These are phyloP conservation scores for Clarias platycephalus DNA, from an alignment of 2,797 vertebrate species.

Conservation along the genomic window DNA sequence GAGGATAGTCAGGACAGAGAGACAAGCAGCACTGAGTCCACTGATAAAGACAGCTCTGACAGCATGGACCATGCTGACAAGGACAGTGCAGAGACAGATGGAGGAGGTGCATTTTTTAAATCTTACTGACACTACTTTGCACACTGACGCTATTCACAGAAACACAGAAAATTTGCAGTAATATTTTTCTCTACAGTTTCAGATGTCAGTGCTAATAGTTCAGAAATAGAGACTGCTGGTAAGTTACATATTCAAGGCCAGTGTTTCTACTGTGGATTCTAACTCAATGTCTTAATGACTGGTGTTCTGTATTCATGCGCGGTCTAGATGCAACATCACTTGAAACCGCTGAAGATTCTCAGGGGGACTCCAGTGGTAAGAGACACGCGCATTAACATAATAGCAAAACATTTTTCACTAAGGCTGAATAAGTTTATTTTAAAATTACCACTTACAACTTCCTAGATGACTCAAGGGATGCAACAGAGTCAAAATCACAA, in stretches of 20 bases:
- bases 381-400: neutral
- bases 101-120: conserved; percentile 38
- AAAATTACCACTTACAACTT: neutral
- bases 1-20: conserved; percentile 43
- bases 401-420: neutral
- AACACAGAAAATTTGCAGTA: neutral
- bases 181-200: neutral
- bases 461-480: conserved; percentile 44
- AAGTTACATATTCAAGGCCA: neutral
- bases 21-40: conserved; percentile 37
- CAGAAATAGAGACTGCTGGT: conserved; percentile 31
- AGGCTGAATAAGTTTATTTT: neutral
- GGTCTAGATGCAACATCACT: conserved; percentile 23
- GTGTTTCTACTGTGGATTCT: neutral
- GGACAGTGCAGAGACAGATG: conserved; percentile 48
- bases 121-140: neutral
- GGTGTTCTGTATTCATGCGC: neutral
- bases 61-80: conserved; percentile 31
- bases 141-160: neutral
- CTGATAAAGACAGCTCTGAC: conserved; percentile 37
- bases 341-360: conserved; percentile 39
- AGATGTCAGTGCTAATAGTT: conserved; percentile 24
- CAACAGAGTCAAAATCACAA: conserved; percentile 35
- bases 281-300: neutral
- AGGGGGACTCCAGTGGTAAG: conserved; percentile 33